These are phyloP conservation scores for Phenganax marumi DNA, from an alignment of 92 coral and sea anemone genomes.

Conservation along the genomic window DNA sequence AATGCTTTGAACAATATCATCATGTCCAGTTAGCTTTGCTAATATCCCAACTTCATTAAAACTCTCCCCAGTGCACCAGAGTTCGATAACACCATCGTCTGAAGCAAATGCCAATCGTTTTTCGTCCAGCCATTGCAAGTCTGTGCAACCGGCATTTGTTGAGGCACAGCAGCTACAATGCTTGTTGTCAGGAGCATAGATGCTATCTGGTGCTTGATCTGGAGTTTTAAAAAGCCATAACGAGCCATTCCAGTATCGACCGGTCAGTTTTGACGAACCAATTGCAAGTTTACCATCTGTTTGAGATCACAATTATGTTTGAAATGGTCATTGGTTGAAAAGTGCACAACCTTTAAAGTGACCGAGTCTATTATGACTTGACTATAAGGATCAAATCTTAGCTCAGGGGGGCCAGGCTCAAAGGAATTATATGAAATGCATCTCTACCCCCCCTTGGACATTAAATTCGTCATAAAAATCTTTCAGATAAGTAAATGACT, in stretches of 20 bases:
- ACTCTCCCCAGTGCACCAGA: conserved; percentile 80
- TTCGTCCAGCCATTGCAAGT: conserved; percentile 83
- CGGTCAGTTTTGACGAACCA: conserved; percentile 83
- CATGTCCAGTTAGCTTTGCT: conserved; percentile 75
- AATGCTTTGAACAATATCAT: conserved; percentile 73
- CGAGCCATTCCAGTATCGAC: conserved; percentile 94
- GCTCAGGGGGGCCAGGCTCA: too few relatives aligned
- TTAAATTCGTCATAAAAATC: too few relatives aligned
- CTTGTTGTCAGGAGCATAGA: conserved; percentile 77
- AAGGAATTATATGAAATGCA: too few relatives aligned
- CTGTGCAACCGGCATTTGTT: conserved; percentile 86
- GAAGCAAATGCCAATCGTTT: conserved; percentile 75
- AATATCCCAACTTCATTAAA: conserved; percentile 78
- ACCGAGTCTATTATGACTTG: too few relatives aligned
- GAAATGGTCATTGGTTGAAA: too few relatives aligned
- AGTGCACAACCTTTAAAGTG: too few relatives aligned
- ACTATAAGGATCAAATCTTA: too few relatives aligned
- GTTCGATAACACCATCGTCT: conserved; percentile 78
- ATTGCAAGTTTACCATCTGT: conserved; percentile 82
- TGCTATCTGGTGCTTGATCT: conserved; percentile 84
- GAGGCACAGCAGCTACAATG: conserved; percentile 75
- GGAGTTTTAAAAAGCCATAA: conserved; percentile 92
- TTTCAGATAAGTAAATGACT: too few relatives aligned
- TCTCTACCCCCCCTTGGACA: too few relatives aligned
- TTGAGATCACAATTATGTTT: not conserved